These are phyloP conservation scores for Plebejus melissa DNA, from an alignment of 2,888 invertebrate species.

Conservation along the genomic window DNA sequence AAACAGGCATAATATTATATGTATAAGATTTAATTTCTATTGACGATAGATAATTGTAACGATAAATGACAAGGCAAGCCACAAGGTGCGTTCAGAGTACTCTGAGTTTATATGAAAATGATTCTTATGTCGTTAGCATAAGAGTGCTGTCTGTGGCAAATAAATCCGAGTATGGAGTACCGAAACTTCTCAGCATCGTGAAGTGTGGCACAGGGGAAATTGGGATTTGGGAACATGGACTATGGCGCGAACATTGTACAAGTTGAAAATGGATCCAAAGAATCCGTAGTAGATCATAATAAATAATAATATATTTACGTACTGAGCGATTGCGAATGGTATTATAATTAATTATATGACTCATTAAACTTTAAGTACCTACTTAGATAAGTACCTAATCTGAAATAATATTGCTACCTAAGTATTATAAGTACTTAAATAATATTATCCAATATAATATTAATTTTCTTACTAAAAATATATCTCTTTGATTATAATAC, in stretches of 20 bases:
- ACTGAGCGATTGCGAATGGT: not conserved
- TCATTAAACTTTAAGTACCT: no score
- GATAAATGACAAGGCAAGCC: not conserved
- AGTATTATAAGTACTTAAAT: no score
- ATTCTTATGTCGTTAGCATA: not conserved
- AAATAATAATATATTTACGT: not conserved
- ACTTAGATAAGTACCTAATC: no score
- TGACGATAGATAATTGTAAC: not conserved
- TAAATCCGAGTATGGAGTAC: not conserved
- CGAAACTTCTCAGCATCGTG: not conserved
- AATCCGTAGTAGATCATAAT: no score
- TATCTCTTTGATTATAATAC: no score
- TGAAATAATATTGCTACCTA: not conserved
- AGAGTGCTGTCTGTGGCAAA: not conserved
- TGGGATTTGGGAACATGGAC: not conserved
- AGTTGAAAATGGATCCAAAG: not conserved
- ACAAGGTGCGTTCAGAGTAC: not conserved
- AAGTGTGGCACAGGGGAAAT: slow-evolving; percentile 2
- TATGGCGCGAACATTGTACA: not conserved
- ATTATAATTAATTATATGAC: no score
- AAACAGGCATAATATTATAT: not conserved
- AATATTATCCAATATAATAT: no score
- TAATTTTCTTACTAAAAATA: no score
- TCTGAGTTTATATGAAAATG: not conserved
- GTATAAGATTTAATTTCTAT: not conserved